A percentile compares a stretch with the other conserved stretches of the same genome.
These are phyloP conservation scores for Apaloderma vittatum DNA, from an alignment of 2,113 vertebrate species.

Conservation along the genomic window DNA sequence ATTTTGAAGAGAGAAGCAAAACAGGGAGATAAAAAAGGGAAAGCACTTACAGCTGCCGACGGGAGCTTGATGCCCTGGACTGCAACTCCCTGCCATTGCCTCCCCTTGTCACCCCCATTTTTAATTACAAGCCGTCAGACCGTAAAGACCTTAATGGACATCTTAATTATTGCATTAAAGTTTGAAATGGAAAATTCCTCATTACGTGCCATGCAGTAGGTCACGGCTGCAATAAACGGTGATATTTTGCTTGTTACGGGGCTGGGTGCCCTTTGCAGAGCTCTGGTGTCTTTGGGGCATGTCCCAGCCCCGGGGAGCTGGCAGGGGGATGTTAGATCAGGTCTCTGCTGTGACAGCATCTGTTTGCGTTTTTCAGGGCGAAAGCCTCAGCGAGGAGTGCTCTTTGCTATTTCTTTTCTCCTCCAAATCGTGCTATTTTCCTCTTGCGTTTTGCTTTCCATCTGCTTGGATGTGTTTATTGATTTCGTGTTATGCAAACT, in stretches of 20 bases:
- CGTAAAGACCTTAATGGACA: slow-evolving; percentile 61
- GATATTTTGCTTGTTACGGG: slow-evolving; percentile 21
- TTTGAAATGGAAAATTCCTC: slow-evolving; percentile 72
- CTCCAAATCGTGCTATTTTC: background rate
- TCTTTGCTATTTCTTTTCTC: background rate
- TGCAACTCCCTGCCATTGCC: background rate
- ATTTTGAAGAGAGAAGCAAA: background rate
- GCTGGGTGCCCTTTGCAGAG: slow-evolving; percentile 48
- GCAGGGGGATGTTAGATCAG: slow-evolving; percentile 8
- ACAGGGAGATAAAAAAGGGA: background rate
- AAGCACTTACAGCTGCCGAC: background rate
- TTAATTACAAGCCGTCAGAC: slow-evolving; percentile 65
- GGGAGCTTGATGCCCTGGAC: background rate
- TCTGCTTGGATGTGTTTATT: slow-evolving; percentile 43
- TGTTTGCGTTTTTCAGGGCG: background rate
- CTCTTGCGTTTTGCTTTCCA: slow-evolving; percentile 31
- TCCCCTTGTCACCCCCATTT: accelerated
- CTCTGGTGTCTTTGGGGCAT: slow-evolving; percentile 10
- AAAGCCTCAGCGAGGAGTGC: background rate
- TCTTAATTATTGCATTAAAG: slow-evolving; percentile 72
- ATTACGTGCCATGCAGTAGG: slow-evolving; percentile 32
- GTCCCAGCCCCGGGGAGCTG: slow-evolving; percentile 22
- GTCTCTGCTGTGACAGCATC: slow-evolving; percentile 42
- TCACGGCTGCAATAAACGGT: slow-evolving; percentile 40
- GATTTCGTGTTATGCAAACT: slow-evolving; percentile 50